These are phyloP conservation scores for Pinna nobilis DNA, from an alignment of 1,140 invertebrate genomes.

Conservation along the genomic window DNA sequence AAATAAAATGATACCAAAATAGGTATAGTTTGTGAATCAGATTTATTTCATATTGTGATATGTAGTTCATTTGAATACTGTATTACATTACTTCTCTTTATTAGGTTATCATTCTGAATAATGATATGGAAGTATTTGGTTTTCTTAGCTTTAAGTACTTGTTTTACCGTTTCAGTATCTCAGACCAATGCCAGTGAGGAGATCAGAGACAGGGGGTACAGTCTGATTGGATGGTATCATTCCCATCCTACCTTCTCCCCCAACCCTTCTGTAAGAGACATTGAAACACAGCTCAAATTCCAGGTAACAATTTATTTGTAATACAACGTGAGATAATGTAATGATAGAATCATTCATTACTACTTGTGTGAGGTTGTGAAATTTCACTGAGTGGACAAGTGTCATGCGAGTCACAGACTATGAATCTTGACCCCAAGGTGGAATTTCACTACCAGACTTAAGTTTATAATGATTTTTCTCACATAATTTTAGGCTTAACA, in stretches of 20 bases:
- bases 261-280: constrained; percentile 90
- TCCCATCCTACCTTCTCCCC: constrained; percentile 93
- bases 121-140: background rate
- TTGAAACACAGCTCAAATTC: constrained; percentile 79
- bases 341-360: background rate
- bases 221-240: constrained; percentile 96
- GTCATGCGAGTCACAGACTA: no score
- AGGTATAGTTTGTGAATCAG: no score
- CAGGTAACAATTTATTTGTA: constrained; percentile 52
- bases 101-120: no score
- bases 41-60: no score
- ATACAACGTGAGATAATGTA: no score
- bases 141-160: background rate
- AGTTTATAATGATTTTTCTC: no score
- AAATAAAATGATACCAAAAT: no score
- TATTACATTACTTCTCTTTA: no score
- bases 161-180: constrained; percentile 73
- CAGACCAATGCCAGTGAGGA: constrained; percentile 78
- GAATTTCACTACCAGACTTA: no score
- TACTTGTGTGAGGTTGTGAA: background rate
- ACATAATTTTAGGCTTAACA: no score
- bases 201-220: constrained; percentile 76
- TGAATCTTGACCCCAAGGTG: no score
- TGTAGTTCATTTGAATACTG: no score
- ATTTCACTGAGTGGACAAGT: background rate